Conservation (phyloP, 1,140 invertebrate genomes). For the Hyles euphorbiae region DNA sequence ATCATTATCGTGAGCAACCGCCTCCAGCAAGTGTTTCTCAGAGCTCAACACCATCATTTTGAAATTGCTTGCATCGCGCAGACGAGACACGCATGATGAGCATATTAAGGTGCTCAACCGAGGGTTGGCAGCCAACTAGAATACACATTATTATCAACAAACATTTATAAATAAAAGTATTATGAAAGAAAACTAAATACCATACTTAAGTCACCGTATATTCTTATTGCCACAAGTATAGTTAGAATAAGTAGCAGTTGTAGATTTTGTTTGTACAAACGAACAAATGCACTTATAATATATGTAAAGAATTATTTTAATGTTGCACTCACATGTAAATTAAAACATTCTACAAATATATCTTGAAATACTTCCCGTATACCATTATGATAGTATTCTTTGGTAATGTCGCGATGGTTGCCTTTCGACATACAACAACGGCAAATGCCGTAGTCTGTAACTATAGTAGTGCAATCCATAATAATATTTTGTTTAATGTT, state of each 20-base stretch:
- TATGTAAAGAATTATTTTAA: too few species aligned
- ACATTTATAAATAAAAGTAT: too few species aligned
- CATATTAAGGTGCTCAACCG: conserved; percentile 45
- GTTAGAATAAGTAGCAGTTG: too few species aligned
- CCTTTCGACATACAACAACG: conserved; percentile 50
- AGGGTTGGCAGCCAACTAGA: conserved; percentile 48
- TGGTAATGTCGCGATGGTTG: conserved; percentile 47
- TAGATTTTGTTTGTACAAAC: too few species aligned
- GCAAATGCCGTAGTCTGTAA: conserved; percentile 37
- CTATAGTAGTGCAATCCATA: neutral
- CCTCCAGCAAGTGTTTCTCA: conserved; percentile 37
- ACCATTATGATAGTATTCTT: conserved; percentile 44
- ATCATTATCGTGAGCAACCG: conserved; percentile 31
- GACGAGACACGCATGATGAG: conserved; percentile 33
- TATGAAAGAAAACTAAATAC: too few species aligned
- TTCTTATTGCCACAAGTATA: too few species aligned
- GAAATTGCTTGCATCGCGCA: conserved; percentile 44
- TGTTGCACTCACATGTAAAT: conserved; percentile 48
- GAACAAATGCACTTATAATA: too few species aligned
- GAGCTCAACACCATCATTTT: conserved; percentile 37
- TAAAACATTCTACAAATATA: conserved; percentile 51
- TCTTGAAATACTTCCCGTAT: conserved; percentile 49
- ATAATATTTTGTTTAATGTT: too few species aligned
- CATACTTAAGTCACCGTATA: too few species aligned
- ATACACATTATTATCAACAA: conserved; percentile 4